Evolutionary conservation across 2,888 invertebrate species (phyloP), one percentile per base, ranked within the genome.

Genomic region (Melieria omissa): DNA sequence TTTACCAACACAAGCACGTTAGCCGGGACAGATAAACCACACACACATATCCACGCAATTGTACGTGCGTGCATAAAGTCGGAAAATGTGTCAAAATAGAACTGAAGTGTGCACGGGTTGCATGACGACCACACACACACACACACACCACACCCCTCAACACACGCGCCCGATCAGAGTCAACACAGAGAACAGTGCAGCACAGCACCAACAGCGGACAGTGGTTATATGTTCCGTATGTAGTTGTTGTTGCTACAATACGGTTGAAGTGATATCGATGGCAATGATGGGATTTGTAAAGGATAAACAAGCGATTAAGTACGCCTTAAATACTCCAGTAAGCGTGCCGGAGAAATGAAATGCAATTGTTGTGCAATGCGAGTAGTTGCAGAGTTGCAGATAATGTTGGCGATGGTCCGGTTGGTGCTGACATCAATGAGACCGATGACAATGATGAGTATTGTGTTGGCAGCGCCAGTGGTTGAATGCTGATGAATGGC

Each of bases 261-360:
- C 66, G 57, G 46, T 47, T 58, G 66, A 66, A 66, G 66, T 46
- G 63, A 62, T 57, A 69, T 63, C 63, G 63, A 63, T 69, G 45
- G 41, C 58, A 69, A 63, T 63, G 61, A 69, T 72, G 46, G 69
- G 72, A 72, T 72, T 72, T 72, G 65, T 58, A 65, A 69, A 69
- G 75, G 73, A 75, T 75, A 70, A 75, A 70, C 69, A 72, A 72
- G 68, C 69, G 75, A 75, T 75, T 75, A 68, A 72, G 65, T 58
- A 55, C 47, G 60, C 47, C 52, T 52, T 71, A 70, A 62, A 60
- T 70, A 29, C 58, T 29, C 29, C 29, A 29, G 2, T 29, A 3
- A 3, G 29, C 29, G 29, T 29, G 29, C 29, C 29, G 3, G 58
- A 66, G 46, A 47, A 47, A 57, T 14, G 47, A 47, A 58, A 57